Evolutionary conservation across 2,113 vertebrate genomes (phyloP).

Genomic region (Ciconia boyciana): DNA sequence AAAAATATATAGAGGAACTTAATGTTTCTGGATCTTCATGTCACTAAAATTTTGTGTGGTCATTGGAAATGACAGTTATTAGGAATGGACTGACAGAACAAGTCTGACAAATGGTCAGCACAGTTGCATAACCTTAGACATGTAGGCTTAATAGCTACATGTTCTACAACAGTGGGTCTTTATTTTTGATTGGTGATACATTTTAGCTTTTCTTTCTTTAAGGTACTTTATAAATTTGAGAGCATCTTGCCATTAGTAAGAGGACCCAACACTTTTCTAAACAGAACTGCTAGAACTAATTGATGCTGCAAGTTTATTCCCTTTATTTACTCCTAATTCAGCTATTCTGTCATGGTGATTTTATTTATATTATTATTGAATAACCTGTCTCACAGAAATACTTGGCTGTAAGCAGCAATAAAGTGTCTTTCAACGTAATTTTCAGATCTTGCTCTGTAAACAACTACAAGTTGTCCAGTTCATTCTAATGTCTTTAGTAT

Average conservation of each 20-base stretch:
- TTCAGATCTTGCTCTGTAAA: background rate
- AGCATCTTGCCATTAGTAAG: background rate
- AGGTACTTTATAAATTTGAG: background rate
- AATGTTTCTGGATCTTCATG: background rate
- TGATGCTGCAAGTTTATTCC: background rate
- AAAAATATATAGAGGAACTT: background rate
- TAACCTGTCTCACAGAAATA: background rate
- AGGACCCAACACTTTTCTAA: background rate
- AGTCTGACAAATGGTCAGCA: background rate
- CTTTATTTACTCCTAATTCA: background rate
- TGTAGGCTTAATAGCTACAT: background rate
- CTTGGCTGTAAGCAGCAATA: background rate
- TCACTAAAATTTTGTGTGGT: background rate
- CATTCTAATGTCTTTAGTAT: background rate
- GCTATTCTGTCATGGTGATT: background rate
- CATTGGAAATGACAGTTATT: background rate
- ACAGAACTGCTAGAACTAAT: background rate
- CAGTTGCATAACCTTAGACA: background rate
- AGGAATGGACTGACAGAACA: background rate
- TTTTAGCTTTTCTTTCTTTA: background rate
- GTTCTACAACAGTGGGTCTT: background rate
- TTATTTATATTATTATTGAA: background rate
- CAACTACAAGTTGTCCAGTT: background rate
- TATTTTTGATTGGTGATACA: background rate
- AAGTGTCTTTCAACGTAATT: background rate